Base-by-base conservation (phyloP, 2,113 vertebrate species). In the Maccullochella peelii region DNA sequence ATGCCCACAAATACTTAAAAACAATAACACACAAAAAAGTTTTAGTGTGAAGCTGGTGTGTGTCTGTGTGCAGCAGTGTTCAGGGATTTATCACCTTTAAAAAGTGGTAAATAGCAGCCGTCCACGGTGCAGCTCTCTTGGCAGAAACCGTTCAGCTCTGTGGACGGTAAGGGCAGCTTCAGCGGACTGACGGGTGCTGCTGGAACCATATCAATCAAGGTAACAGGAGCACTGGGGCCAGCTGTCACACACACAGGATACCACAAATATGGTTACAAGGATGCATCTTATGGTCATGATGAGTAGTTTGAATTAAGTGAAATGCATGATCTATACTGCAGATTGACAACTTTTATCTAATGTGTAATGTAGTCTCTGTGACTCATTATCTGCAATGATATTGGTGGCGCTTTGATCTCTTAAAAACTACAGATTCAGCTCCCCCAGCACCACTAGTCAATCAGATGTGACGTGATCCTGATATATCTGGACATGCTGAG, bases 71-170 rank as follows among this genome's bases (percentile, higher is more conserved):
- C 5, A 54, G 12, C 15, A 44, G 6, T 11, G 14, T 16, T 38
- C 1, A 30, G 18, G 1, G 20, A 8, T 63, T 57, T 30, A 2
- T 89, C 40, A 93, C 92, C 93, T 89, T 23, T 50, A 15, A 79
- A 85, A 9, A 86, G 57, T 0, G 55, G 20, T 50, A 82, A 12
- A 7, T 74, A 74, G 69, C 25, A 87, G 42, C 30, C 9, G 0
- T 79, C 21, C 0, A 25, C 0, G 1, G 4, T 4, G 59, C 73
- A 84, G 80, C 27, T 91, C 49, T 92, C 86, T 25, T 84, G 83
- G 65, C 75, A 88, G 81, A 84, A 76, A 58, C 36, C 38, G 0
- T 70, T 80, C 7, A n/a, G 21, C 47, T 90, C 58, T 18, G 42
- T 77, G 54, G 54, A 30, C 0, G 59, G 67, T 36, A 85, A 63